Evolutionary conservation across 2,888 invertebrate genomes (phyloP).

Genomic region (Synanthedon vespiformis): DNA sequence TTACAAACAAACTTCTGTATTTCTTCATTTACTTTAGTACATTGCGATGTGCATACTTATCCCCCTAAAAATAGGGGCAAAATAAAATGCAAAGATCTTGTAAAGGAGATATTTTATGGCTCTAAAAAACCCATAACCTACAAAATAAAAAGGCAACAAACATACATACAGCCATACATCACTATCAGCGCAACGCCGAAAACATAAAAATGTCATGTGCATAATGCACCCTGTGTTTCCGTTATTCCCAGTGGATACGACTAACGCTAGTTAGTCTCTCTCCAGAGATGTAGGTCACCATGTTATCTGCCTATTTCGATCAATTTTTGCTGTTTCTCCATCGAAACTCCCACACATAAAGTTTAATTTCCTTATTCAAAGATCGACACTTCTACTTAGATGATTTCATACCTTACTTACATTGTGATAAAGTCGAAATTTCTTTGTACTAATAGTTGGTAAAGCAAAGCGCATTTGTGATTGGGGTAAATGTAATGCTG

Average conservation of each 20-base stretch:
- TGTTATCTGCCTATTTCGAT: conserved; percentile 31
- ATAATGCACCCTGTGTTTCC: conserved; percentile 66
- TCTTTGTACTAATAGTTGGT: conserved; percentile 3
- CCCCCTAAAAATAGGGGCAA: no score
- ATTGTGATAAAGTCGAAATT: conserved; percentile 7
- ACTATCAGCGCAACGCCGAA: conserved; percentile 53
- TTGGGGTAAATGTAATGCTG: conserved; percentile 41
- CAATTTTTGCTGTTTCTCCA: conserved; percentile 20
- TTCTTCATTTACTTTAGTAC: no score
- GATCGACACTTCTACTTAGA: neutral
- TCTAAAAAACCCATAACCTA: neutral
- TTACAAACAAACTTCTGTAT: no score
- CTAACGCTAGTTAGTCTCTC: conserved; percentile 56
- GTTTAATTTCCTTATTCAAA: conserved; percentile 20
- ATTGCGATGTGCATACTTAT: no score
- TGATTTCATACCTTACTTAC: no score
- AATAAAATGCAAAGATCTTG: no score
- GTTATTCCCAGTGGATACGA: conserved; percentile 50
- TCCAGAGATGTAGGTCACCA: conserved; percentile 66
- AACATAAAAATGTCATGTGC: conserved; percentile 68
- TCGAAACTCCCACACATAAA: conserved; percentile 21
- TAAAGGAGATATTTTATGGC: no score
- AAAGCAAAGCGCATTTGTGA: conserved; percentile 15
- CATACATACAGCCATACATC: conserved; percentile 22
- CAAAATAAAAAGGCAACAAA: conserved; percentile 33